These are phyloP conservation scores for Osmoderma eremita DNA, from an alignment of 2,888 invertebrate genomes.

Conservation along the genomic window DNA sequence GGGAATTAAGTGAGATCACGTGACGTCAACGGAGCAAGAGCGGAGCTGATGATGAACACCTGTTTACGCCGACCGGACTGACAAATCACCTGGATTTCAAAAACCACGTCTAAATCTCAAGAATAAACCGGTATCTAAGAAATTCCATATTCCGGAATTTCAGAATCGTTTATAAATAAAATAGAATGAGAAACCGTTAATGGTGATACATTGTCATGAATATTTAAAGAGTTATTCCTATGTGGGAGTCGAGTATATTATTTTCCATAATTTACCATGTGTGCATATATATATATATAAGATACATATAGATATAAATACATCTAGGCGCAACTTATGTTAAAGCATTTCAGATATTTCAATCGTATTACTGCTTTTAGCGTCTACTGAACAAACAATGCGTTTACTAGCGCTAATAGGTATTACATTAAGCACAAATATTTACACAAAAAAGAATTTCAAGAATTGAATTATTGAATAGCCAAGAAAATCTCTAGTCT, in stretches of 20 bases:
- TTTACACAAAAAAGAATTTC: slow-evolving; percentile 13
- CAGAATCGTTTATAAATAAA: slow-evolving; percentile 29
- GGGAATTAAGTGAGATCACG: slow-evolving; percentile 28
- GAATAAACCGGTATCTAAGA: slow-evolving; percentile 22
- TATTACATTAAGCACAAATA: slow-evolving; percentile 27
- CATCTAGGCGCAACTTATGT: not conserved
- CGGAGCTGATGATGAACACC: slow-evolving; percentile 35
- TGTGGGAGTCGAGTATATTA: slow-evolving; percentile 1
- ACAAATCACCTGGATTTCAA: slow-evolving; percentile 39
- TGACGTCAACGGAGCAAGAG: slow-evolving; percentile 32
- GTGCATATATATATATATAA: too few relatives aligned
- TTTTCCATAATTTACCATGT: not conserved
- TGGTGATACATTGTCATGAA: slow-evolving; percentile 11
- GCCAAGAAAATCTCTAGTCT: slow-evolving; percentile 12
- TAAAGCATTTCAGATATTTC: slow-evolving; percentile 28
- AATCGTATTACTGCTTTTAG: slow-evolving; percentile 12
- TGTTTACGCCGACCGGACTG: slow-evolving; percentile 27
- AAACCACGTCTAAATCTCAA: slow-evolving; percentile 19
- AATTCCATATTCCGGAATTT: slow-evolving; percentile 33
- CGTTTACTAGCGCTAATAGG: slow-evolving; percentile 15
- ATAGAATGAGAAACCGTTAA: slow-evolving; percentile 30
- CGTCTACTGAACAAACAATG: slow-evolving; percentile 10
- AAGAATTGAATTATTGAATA: slow-evolving; percentile 18
- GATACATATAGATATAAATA: too few relatives aligned
- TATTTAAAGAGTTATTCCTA: slow-evolving; percentile 26